Conservation (phyloP, 2,113 vertebrate genomes). For the Pandion haliaetus region DNA sequence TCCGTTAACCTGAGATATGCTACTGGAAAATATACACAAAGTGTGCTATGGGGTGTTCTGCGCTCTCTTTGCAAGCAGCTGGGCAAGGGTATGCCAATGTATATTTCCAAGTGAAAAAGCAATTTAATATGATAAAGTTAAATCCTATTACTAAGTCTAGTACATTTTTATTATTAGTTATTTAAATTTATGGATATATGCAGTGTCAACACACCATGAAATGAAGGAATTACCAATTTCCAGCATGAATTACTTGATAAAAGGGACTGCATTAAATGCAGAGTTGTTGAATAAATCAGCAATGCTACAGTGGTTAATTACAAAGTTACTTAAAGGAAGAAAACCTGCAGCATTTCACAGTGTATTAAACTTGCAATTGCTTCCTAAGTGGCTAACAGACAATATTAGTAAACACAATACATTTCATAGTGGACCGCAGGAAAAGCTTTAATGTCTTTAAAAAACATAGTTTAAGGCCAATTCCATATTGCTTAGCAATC, state of each 20-base stretch:
- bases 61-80: not conserved
- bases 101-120: not conserved
- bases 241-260: conserved; percentile 38
- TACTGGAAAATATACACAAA: not conserved
- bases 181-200: conserved; percentile 19
- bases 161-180: not conserved
- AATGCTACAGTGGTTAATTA: conserved; percentile 36
- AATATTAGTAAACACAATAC: not conserved
- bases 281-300: conserved; percentile 24
- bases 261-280: not conserved
- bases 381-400: not conserved
- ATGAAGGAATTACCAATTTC: conserved; percentile 35
- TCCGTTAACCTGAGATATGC: not conserved
- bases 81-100: not conserved
- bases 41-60: not conserved
- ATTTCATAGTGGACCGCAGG: not conserved
- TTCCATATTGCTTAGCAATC: not conserved
- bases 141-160: not conserved
- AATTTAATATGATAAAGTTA: not conserved
- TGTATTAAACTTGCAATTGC: not conserved
- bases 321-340: conserved; percentile 43
- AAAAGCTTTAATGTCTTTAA: not conserved
- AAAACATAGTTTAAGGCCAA: not conserved
- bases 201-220: conserved; percentile 20
- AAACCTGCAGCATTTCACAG: conserved; percentile 3